A percentile compares a stretch with the other conserved stretches of the same genome.
These are phyloP conservation scores for Brotula barbata DNA, from an alignment of 2,797 vertebrate species.

Conservation along the genomic window DNA sequence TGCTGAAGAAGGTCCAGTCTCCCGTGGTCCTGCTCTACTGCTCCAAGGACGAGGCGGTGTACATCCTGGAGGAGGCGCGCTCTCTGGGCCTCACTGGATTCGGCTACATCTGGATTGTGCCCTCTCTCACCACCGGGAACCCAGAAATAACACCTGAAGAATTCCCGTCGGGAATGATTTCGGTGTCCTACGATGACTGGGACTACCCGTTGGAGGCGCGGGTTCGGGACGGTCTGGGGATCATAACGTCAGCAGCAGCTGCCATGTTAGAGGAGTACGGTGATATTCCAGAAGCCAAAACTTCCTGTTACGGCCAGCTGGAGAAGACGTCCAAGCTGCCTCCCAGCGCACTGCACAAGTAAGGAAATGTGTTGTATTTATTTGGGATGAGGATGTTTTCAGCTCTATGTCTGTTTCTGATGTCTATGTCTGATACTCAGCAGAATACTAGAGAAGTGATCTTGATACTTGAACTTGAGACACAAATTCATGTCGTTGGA, in stretches of 20 bases:
- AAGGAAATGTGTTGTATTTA: conserved; percentile 58
- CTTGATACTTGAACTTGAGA: no score
- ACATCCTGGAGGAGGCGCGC: conserved; percentile 93
- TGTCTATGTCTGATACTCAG: no score
- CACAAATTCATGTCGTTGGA: no score
- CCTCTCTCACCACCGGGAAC: conserved; percentile 92
- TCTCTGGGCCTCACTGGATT: conserved; percentile 94
- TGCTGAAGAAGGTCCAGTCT: conserved; percentile 96
- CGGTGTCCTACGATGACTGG: conserved; percentile 96
- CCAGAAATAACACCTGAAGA: conserved; percentile 89
- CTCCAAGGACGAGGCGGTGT: conserved; percentile 92
- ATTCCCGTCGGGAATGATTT: conserved; percentile 95
- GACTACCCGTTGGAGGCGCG: conserved; percentile 93
- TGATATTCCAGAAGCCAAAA: conserved; percentile 91
- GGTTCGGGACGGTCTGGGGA: conserved; percentile 92
- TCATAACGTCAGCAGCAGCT: conserved; percentile 91
- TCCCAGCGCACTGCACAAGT: conserved; percentile 91
- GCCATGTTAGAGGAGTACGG: conserved; percentile 94
- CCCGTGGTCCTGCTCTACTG: conserved; percentile 95
- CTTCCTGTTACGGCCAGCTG: conserved; percentile 89
- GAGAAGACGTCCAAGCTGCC: conserved; percentile 87
- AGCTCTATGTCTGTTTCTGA: no score
- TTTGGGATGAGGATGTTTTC: no score
- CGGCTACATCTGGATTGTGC: conserved; percentile 98
- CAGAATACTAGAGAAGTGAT: no score